A percentile compares a stretch with the other conserved stretches of the same genome.
Evolutionary conservation across 1,140 invertebrate species (phyloP).

Genomic region (Cyrtorhinus lividipennis): DNA sequence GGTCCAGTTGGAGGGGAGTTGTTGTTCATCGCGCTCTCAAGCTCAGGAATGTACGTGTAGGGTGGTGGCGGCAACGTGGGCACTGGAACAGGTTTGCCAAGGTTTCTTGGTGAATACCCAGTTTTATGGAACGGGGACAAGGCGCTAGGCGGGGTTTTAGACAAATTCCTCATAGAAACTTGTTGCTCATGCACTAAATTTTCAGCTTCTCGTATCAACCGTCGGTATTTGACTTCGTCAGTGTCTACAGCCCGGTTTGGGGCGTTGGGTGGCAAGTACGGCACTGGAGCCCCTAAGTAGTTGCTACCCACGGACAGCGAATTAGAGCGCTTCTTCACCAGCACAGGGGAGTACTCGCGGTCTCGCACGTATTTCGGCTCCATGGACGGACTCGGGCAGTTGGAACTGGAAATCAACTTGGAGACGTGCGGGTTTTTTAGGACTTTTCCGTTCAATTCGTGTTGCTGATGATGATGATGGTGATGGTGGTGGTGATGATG

Average conservation of each 20-base stretch:
- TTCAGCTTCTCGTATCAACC: constrained; percentile 61
- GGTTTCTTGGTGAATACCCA: constrained; percentile 12
- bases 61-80: background rate
- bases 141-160: background rate
- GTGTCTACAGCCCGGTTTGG: constrained; percentile 48
- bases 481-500: background rate
- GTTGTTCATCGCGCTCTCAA: constrained; percentile 11
- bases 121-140: background rate
- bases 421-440: constrained; percentile 24
- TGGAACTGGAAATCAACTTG: constrained; percentile 22
- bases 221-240: constrained; percentile 60
- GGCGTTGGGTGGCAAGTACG: constrained; percentile 26
- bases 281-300: constrained; percentile 21
- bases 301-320: constrained; percentile 31
- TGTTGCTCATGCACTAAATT: constrained; percentile 34
- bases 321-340: constrained; percentile 36
- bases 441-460: constrained; percentile 25
- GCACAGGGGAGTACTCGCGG: constrained; percentile 30
- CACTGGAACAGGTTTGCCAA: background rate
- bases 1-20: background rate
- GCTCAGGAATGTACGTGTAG: background rate
- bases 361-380: constrained; percentile 18
- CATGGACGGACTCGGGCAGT: constrained; percentile 2
- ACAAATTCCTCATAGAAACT: constrained; percentile 12
- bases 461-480: background rate